Percentiles rank a stretch among this genome's conserved stretches.
Conservation (phyloP, 2,888 invertebrate genomes). For the Oasisia sp. region DNA sequence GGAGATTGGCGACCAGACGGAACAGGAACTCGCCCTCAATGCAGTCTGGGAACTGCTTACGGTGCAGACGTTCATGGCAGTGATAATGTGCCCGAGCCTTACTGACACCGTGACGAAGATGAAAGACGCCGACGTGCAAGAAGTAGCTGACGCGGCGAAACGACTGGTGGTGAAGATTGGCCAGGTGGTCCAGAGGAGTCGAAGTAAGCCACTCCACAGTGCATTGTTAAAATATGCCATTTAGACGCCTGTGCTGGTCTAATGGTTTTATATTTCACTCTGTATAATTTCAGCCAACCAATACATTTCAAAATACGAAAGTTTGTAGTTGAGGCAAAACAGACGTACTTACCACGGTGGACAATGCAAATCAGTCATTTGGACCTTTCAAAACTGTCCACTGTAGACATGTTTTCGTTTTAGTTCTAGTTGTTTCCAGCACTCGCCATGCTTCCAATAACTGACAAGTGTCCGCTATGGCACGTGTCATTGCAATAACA, state of each 20-base stretch:
- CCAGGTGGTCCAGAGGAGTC: background rate
- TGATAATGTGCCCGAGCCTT: background rate
- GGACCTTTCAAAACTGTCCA: no score
- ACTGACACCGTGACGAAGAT: background rate
- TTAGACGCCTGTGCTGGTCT: background rate
- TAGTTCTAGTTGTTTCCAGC: no score
- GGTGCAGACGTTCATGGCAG: background rate
- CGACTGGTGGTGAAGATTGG: background rate
- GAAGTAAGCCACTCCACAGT: background rate
- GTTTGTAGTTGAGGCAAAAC: background rate
- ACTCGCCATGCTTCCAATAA: no score
- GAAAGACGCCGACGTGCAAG: background rate
- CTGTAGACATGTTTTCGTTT: no score
- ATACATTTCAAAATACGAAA: background rate
- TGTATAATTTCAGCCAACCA: background rate
- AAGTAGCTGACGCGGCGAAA: background rate
- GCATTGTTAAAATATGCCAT: background rate
- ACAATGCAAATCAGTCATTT: no score
- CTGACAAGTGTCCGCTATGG: no score
- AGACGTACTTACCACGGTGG: background rate
- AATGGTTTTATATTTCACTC: background rate
- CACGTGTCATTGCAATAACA: no score
- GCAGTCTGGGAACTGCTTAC: constrained; percentile 13
- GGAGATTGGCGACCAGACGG: background rate
- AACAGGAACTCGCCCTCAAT: constrained; percentile 5